phyloP scores from a whole-genome alignment of 2,888 invertebrate species.

The Oscheius sp. region DNA sequence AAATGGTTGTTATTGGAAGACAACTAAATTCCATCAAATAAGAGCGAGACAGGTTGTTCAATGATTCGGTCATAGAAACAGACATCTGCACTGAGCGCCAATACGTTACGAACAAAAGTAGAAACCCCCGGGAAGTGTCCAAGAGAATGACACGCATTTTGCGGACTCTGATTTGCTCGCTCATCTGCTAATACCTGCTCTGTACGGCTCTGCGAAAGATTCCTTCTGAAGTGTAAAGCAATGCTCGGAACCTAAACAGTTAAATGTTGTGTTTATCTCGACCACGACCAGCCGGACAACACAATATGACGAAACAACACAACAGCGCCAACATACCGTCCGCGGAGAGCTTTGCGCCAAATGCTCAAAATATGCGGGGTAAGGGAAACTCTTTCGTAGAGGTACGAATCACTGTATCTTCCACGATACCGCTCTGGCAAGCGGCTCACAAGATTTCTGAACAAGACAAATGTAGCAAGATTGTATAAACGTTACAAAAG shows the following conservation, averaged over 20 bases:
- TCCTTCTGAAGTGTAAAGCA: slow-evolving; percentile 7
- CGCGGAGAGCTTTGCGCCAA: slow-evolving; percentile 17
- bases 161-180: too few species aligned
- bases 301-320: too few species aligned
- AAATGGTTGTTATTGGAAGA: neutral
- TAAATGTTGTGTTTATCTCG: slow-evolving; percentile 11
- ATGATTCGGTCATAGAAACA: too few species aligned
- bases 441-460: neutral
- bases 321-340: too few species aligned
- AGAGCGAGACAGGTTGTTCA: neutral
- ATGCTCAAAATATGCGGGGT: slow-evolving; percentile 12
- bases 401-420: slow-evolving; percentile 9
- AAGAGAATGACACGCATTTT: too few species aligned
- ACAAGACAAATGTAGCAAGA: neutral
- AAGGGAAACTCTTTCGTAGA: neutral
- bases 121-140: too few species aligned
- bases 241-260: slow-evolving; percentile 9
- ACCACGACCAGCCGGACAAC: too few species aligned
- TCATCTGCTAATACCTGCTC: slow-evolving; percentile 1
- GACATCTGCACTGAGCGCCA: too few species aligned
- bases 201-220: slow-evolving; percentile 7
- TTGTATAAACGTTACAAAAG: neutral
- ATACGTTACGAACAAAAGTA: too few species aligned
- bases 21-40: neutral
- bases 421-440: neutral